phyloP scores from a whole-genome alignment of 2,888 invertebrate species.

The Sinopyrophorus schimmeli region DNA sequence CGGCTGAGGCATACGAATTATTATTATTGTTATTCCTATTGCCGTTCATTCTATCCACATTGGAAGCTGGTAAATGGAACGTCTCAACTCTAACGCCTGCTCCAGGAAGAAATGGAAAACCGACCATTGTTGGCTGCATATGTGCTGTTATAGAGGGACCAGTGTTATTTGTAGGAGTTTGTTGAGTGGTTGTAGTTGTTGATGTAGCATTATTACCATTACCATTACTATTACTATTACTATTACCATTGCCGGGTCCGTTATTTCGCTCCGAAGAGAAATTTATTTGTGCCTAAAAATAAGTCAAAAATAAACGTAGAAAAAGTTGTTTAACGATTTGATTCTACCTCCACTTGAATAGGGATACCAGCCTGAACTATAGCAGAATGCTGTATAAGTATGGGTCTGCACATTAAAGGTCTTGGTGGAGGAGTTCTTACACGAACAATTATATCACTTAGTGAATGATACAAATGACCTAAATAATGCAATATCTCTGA shows the following conservation, averaged over 20 bases:
- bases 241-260: constrained; percentile 4
- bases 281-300: constrained; percentile 41
- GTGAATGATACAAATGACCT: constrained; percentile 85
- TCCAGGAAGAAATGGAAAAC: constrained; percentile 44
- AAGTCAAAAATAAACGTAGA: not conserved
- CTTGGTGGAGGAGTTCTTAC: constrained; percentile 70
- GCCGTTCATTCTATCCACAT: constrained; percentile 7
- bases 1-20: constrained; percentile 27
- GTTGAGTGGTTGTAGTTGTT: constrained; percentile 30
- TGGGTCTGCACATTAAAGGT: constrained; percentile 70
- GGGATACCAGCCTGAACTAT: constrained; percentile 69
- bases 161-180: constrained; percentile 30
- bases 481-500: constrained; percentile 83
- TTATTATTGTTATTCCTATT: constrained; percentile 15
- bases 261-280: constrained; percentile 34
- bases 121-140: constrained; percentile 35
- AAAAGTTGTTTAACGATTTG: not conserved
- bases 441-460: constrained; percentile 83
- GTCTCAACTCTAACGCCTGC: constrained; percentile 48
- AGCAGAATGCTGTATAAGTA: constrained; percentile 69
- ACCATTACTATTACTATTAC: constrained; percentile 6
- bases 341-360: constrained; percentile 62
- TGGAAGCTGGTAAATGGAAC: constrained; percentile 42
- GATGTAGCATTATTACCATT: constrained; percentile 11
- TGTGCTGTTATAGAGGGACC: constrained; percentile 29